These are phyloP conservation scores for Nomada fabriciana DNA, from an alignment of 2,888 invertebrate genomes.

Conservation along the genomic window DNA sequence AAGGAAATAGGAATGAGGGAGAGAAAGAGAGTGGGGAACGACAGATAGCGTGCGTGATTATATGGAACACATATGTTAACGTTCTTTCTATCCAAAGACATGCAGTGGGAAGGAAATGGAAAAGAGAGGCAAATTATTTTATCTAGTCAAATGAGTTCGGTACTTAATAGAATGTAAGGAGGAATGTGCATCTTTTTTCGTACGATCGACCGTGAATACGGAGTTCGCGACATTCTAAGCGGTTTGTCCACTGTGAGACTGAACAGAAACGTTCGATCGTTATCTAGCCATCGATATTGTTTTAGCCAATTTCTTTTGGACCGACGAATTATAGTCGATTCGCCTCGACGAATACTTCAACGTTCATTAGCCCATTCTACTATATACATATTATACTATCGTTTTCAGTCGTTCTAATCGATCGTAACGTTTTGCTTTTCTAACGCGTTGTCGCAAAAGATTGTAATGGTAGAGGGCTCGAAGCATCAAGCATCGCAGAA, in stretches of 20 bases:
- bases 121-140: slow-evolving; percentile 72
- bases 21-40: slow-evolving; percentile 3
- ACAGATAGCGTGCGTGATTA: slow-evolving; percentile 28
- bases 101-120: slow-evolving; percentile 31
- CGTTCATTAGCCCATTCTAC: too few species aligned
- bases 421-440: not conserved
- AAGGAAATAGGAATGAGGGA: not conserved
- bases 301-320: not conserved
- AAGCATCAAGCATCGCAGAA: slow-evolving; percentile 9
- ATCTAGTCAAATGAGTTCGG: slow-evolving; percentile 81
- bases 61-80: slow-evolving; percentile 41
- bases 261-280: slow-evolving; percentile 24
- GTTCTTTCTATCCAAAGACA: slow-evolving; percentile 76
- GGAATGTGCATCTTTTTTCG: slow-evolving; percentile 81
- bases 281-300: slow-evolving; percentile 18
- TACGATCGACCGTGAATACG: slow-evolving; percentile 28
- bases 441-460: not conserved
- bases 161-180: slow-evolving; percentile 81
- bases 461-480: slow-evolving; percentile 6
- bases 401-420: not conserved
- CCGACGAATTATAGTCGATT: slow-evolving; percentile 2
- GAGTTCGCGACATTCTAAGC: not conserved
- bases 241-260: slow-evolving; percentile 29
- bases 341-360: slow-evolving; percentile 5
- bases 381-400: too few species aligned